Evolutionary conservation across 2,888 invertebrate species (phyloP), one percentile per base, ranked within the genome.

Genomic region (Oscheius sp.): DNA sequence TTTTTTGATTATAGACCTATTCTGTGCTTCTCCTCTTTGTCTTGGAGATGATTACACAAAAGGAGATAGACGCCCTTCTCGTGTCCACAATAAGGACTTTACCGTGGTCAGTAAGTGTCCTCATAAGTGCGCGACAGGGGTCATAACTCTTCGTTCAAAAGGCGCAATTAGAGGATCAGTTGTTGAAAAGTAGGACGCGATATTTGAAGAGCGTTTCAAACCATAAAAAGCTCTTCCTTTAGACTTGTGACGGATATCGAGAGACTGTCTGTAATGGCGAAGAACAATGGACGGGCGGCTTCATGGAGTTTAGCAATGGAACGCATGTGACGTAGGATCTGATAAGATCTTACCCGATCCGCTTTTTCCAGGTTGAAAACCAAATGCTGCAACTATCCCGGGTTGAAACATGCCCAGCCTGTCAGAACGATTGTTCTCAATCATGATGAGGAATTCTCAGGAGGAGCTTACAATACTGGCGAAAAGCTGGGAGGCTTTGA

Each of bases 231-330:
- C 39, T 42, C 23, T 33, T 23, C 12, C 31, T 53, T 53, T 64
- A 76, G 76, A 73, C 65, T 48, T 76, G 76, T 46, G 74, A 76
- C 46, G 70, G 69, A 20, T 76, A 72, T 65, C 68, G 66, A 57
- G 78, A 80, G 55, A 73, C 74, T n/a, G 79, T 79, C 10, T 84
- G 84, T 52, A 70, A 73, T 10, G 78, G 71, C 2, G 72, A 75
- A 15, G 66, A 72, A 17, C 80, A 83, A 66, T 84, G 83, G 83
- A 84, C 83, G 8, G 79, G 77, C 6, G 82, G 81, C 1, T 67
- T 83, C n/a, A 64, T 76, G 17, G 83, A 83, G 53, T 69, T 77
- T 29, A 84, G 81, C 71, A 84, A 84, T 61, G 83, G 83, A 68
- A 84, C 84, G 6, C 83, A 84, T 66, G 73, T 77, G 68, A 78